These are phyloP conservation scores for Natrix natrix DNA, from an alignment of 2,797 vertebrate genomes.

Conservation along the genomic window DNA sequence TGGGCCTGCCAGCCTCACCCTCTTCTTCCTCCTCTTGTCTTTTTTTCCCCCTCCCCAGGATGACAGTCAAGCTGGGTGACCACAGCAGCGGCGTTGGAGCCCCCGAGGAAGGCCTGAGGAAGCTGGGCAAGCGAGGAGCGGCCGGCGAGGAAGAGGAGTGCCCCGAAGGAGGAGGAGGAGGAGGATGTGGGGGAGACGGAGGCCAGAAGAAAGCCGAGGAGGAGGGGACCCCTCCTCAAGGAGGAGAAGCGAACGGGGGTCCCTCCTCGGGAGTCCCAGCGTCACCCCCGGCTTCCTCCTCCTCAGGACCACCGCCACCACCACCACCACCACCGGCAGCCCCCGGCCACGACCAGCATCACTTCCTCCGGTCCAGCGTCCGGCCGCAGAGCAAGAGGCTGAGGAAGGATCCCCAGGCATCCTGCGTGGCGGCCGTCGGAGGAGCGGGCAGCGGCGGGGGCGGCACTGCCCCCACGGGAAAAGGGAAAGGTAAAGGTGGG, in stretches of 20 bases:
- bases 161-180: slow-evolving; percentile 79
- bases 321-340: slow-evolving; percentile 40
- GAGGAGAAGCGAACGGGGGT: slow-evolving; percentile 66
- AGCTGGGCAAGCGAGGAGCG: slow-evolving; percentile 87
- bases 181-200: slow-evolving; percentile 80
- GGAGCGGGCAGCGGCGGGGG: slow-evolving; percentile 45
- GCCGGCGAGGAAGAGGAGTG: slow-evolving; percentile 89
- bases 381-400: slow-evolving; percentile 96
- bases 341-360: slow-evolving; percentile 93
- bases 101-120: slow-evolving; percentile 85
- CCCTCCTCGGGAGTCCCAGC: slow-evolving; percentile 68
- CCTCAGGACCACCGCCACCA: slow-evolving; percentile 66
- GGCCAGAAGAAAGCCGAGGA: slow-evolving; percentile 82
- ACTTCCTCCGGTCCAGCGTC: slow-evolving; percentile 98
- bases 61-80: slow-evolving; percentile 95
- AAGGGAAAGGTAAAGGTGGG: slow-evolving; percentile 97
- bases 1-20: slow-evolving; percentile 29
- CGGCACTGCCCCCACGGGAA: slow-evolving; percentile 58
- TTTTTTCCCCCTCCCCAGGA: slow-evolving; percentile 78
- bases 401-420: slow-evolving; percentile 88
- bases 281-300: slow-evolving; percentile 66
- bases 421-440: slow-evolving; percentile 77
- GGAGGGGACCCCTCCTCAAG: slow-evolving; percentile 65
- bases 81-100: slow-evolving; percentile 78
- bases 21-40: slow-evolving; percentile 6